Percentiles rank a stretch among this genome's conserved stretches.
Evolutionary conservation across 1,140 invertebrate genomes (phyloP).

Genomic region (Drosophila bocki): DNA sequence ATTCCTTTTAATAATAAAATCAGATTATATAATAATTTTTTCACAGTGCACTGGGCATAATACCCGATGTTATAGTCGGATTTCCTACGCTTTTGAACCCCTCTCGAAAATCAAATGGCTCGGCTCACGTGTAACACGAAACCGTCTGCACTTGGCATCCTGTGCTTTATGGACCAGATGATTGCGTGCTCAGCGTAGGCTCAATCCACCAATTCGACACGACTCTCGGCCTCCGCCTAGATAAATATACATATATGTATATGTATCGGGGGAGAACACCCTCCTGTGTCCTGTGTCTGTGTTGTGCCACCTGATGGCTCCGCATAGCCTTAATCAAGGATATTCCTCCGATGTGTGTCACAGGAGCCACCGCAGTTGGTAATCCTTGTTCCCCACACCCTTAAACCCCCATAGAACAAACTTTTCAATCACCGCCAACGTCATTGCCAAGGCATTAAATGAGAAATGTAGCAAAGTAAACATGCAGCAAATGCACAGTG

Average conservation of each 20-base stretch:
- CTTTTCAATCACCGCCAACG: conserved; percentile 75
- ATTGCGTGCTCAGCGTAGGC: conserved; percentile 61
- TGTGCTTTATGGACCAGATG: conserved; percentile 73
- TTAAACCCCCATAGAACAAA: conserved; percentile 35
- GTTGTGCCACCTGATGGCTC: conserved; percentile 17
- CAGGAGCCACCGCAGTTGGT: conserved; percentile 18
- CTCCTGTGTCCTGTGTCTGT: not conserved
- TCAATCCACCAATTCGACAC: conserved; percentile 25
- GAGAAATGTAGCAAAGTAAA: conserved; percentile 72
- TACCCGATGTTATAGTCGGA: conserved; percentile 9
- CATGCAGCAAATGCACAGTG: conserved; percentile 57
- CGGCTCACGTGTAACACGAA: conserved; percentile 57
- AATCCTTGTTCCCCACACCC: not conserved
- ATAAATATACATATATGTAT: not conserved
- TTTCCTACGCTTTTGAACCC: not conserved
- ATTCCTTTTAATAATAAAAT: no score
- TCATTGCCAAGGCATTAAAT: conserved; percentile 73
- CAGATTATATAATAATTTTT: not conserved
- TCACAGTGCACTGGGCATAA: not conserved
- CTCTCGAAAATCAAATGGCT: conserved; percentile 21
- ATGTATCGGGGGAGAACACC: not conserved
- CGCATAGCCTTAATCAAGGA: conserved; percentile 25
- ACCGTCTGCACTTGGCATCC: conserved; percentile 65
- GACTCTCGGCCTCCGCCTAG: not conserved
- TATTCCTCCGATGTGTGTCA: conserved; percentile 20